Percentiles rank a stretch among this genome's conserved stretches.
Evolutionary conservation across 2,113 vertebrate genomes (phyloP).

Genomic region (Caracal caracal): DNA sequence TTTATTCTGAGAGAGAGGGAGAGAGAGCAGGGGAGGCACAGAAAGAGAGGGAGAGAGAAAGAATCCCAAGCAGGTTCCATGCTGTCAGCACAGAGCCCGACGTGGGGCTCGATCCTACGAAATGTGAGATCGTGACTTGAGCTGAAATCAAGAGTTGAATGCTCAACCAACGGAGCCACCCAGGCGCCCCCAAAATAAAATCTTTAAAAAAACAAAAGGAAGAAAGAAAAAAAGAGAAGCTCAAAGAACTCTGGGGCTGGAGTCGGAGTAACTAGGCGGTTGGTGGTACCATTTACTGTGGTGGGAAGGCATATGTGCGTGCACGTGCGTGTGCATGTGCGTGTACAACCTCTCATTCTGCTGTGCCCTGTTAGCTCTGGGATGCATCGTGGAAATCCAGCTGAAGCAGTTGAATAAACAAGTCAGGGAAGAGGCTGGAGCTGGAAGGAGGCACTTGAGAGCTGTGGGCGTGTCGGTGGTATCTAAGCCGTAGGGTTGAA

Average conservation of each 20-base stretch:
- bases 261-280: neutral
- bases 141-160: too few relatives aligned
- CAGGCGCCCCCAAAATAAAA: too few relatives aligned
- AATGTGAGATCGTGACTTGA: too few relatives aligned
- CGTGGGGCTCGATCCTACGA: too few relatives aligned
- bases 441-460: too few relatives aligned
- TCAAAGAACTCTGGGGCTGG: neutral
- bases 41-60: too few relatives aligned
- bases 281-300: neutral
- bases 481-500: neutral
- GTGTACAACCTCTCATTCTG: accelerated
- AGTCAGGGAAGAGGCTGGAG: neutral
- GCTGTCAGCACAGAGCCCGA: too few relatives aligned
- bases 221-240: neutral
- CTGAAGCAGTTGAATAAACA: neutral
- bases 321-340: neutral
- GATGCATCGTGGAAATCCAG: neutral
- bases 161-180: too few relatives aligned
- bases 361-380: neutral
- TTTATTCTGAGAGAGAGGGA: too few relatives aligned
- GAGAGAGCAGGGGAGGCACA: too few relatives aligned
- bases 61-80: too few relatives aligned
- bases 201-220: neutral
- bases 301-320: neutral
- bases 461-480: accelerated